These are phyloP conservation scores for Nesidiocoris tenuis DNA, from an alignment of 2,888 invertebrate genomes.

Conservation along the genomic window DNA sequence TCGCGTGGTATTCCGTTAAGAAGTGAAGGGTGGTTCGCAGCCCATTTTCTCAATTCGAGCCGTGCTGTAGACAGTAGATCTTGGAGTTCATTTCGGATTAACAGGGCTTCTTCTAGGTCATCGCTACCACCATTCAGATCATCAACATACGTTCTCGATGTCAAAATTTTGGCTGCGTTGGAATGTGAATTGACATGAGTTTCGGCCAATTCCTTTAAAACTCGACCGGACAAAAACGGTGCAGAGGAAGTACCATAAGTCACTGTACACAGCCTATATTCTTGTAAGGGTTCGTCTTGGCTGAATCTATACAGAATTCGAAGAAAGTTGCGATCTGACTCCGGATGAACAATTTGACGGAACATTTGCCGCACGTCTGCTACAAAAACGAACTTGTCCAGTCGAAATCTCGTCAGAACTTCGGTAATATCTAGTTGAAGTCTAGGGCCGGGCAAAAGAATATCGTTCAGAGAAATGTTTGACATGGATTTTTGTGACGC, in stretches of 20 bases:
- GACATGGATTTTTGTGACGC: background rate
- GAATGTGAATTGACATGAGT: too few species aligned
- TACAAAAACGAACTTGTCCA: background rate
- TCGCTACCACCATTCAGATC: background rate
- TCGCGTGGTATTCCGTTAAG: background rate
- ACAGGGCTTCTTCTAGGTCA: background rate
- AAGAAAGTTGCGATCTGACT: background rate
- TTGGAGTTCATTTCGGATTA: background rate
- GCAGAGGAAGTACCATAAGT: conserved; percentile 2
- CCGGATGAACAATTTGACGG: background rate
- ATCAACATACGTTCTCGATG: background rate
- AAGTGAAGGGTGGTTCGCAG: background rate
- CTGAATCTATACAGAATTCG: background rate
- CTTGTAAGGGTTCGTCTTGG: background rate
- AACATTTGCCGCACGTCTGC: conserved; percentile 23
- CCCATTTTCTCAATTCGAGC: conserved; percentile 7
- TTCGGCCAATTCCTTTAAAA: background rate
- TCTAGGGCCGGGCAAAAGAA: background rate
- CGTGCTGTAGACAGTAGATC: background rate
- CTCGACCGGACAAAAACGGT: conserved; percentile 1
- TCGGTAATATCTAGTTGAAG: background rate
- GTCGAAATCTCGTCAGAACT: background rate
- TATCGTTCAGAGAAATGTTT: background rate
- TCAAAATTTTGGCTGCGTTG: background rate
- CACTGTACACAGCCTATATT: background rate